Evolutionary conservation across 2,797 vertebrate species (phyloP).

Genomic region (Halcyon chelicuti): DNA sequence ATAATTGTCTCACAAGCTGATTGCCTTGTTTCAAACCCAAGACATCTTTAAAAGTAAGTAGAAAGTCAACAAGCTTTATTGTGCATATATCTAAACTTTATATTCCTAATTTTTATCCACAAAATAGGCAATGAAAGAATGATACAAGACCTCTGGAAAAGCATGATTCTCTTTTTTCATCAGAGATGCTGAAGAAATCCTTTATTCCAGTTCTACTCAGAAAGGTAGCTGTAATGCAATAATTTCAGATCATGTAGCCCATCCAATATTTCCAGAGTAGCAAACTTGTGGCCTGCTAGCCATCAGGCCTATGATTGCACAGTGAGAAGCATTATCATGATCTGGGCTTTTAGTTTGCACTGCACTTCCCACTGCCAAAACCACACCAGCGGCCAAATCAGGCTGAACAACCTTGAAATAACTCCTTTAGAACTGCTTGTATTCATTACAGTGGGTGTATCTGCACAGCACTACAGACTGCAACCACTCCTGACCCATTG

Average conservation of each 20-base stretch:
- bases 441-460: not conserved
- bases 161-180: not conserved
- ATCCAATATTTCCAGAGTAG: not conserved
- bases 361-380: not conserved
- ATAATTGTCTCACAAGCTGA: not conserved
- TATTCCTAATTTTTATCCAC: not conserved
- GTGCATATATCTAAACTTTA: not conserved
- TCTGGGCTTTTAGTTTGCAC: not conserved
- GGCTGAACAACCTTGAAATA: not conserved
- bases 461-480: not conserved
- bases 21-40: not conserved
- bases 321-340: not conserved
- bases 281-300: not conserved
- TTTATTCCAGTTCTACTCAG: not conserved
- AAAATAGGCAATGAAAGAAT: not conserved
- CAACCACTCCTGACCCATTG: not conserved
- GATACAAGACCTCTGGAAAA: not conserved
- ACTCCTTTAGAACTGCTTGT: not conserved
- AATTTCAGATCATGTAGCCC: not conserved
- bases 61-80: not conserved
- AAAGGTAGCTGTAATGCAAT: not conserved
- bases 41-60: not conserved
- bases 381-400: not conserved
- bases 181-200: not conserved
- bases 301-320: not conserved